Percentiles rank a stretch among this genome's conserved stretches.
These are phyloP conservation scores for Bellardia bayeri DNA, from an alignment of 2,888 invertebrate species.

Conservation along the genomic window DNA sequence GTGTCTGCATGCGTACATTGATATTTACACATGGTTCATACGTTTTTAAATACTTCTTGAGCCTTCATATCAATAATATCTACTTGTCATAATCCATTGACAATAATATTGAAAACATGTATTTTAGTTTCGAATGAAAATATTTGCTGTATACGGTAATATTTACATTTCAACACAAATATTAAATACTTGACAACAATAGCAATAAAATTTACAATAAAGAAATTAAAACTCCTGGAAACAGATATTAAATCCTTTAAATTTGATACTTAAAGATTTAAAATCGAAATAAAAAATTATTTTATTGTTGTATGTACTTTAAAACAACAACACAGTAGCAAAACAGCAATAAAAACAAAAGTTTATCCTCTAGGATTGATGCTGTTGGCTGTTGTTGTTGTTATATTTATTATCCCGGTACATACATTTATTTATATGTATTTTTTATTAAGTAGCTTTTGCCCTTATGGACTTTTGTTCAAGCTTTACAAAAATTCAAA, in stretches of 20 bases:
- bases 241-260: slow-evolving; percentile 44
- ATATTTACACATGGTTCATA: too few species aligned
- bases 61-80: too few species aligned
- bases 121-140: slow-evolving; percentile 55
- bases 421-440: slow-evolving; percentile 30
- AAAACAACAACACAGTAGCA: background rate
- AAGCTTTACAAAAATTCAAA: background rate
- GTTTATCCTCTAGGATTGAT: slow-evolving; percentile 1
- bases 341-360: background rate
- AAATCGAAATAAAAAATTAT: background rate
- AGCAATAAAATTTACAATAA: background rate
- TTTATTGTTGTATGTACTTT: too few species aligned
- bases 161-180: slow-evolving; percentile 36
- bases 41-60: too few species aligned
- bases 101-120: slow-evolving; percentile 1
- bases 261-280: slow-evolving; percentile 8
- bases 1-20: too few species aligned
- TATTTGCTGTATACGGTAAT: slow-evolving; percentile 8
- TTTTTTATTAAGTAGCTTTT: slow-evolving; percentile 68
- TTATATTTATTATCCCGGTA: background rate
- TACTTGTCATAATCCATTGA: too few species aligned
- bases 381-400: slow-evolving; percentile 19
- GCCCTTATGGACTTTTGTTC: slow-evolving; percentile 50
- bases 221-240: background rate
- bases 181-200: slow-evolving; percentile 18